Base-by-base conservation (phyloP, 2,113 vertebrate genomes). In the Cephalopterus ornatus region DNA sequence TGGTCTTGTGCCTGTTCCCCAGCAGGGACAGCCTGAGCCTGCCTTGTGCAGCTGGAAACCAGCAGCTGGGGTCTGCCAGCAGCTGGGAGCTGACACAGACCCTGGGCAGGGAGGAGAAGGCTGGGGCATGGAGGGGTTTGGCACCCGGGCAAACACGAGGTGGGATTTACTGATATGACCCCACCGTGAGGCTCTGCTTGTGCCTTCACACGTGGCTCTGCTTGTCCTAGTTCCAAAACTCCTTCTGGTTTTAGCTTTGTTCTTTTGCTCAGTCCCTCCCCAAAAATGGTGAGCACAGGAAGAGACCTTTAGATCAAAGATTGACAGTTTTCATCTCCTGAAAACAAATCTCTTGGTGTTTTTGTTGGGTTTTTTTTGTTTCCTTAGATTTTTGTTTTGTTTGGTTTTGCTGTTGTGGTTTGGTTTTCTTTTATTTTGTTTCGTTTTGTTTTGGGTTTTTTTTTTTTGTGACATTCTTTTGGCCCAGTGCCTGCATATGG, bases 131-230 rank as follows among this genome's bases (percentile, higher is more conserved):
- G 5, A 16, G 74, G 70, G 32, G 39, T 28, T 72, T 0, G 68
- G 52, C 55, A 27, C 28, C 0, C 1, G 80, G 52, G 59, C 47
- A 55, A 81, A 11, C 0, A 2, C 9, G n/a, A 37, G 70, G 39
- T 66, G 58, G 37, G 47, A 4, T 5, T 17, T 62, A 67, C 55
- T 46, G 63, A 13, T 24, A n/a, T 0, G 0, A 3, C 32, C 0
- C 2, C 19, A 20, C n/a, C 37, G 26, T 14, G 1, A 4, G 50
- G 63, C 58, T 86, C 74, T 42, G 28, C 55, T 17, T 65, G 33
- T 11, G 42, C 73, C 49, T 58, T 35, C 28, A 6, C 53, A 33
- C 22, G 2, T 4, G 42, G 67, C 63, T 86, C 79, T 44, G 30
- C 50, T 20, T 61, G 35, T 11, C 41, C 42, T 37, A 16, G 8